phyloP scores from a whole-genome alignment of 2,113 vertebrate species.

The Piaya cayana region DNA sequence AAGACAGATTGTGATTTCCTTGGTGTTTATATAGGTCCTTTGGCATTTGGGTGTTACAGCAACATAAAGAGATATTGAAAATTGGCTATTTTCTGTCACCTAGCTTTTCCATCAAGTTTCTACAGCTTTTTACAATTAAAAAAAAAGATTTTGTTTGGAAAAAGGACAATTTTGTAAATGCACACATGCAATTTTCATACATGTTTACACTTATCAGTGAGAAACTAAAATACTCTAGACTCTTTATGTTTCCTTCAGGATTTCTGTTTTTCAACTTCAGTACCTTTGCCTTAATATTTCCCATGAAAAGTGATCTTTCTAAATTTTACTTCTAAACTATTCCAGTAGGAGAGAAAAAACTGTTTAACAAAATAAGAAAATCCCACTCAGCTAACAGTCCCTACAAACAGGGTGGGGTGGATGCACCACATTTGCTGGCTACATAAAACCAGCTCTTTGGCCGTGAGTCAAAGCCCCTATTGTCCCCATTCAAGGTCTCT shows the following conservation, averaged over 20 bases:
- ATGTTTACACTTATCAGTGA: neutral
- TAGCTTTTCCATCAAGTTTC: conserved; percentile 2
- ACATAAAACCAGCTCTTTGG: neutral
- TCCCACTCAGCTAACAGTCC: no score
- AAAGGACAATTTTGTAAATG: neutral
- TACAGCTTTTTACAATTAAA: conserved; percentile 16
- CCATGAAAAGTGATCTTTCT: rapidly evolving
- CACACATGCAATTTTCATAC: neutral
- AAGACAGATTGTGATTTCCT: conserved; percentile 22
- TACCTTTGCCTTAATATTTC: neutral
- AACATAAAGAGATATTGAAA: conserved; percentile 7
- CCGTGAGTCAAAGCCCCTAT: rapidly evolving
- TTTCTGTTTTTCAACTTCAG: rapidly evolving
- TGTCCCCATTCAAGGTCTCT: neutral
- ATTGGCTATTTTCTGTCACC: neutral
- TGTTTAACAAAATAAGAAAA: neutral
- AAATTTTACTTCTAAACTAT: neutral
- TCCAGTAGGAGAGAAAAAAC: neutral
- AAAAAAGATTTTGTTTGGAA: neutral
- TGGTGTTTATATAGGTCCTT: conserved; percentile 39
- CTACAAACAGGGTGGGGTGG: rapidly evolving
- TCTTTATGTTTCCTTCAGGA: neutral
- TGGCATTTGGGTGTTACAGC: neutral
- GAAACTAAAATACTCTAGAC: neutral
- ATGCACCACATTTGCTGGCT: rapidly evolving